Conservation (phyloP, 2,113 vertebrate genomes). For the Ictalurus punctatus region DNA sequence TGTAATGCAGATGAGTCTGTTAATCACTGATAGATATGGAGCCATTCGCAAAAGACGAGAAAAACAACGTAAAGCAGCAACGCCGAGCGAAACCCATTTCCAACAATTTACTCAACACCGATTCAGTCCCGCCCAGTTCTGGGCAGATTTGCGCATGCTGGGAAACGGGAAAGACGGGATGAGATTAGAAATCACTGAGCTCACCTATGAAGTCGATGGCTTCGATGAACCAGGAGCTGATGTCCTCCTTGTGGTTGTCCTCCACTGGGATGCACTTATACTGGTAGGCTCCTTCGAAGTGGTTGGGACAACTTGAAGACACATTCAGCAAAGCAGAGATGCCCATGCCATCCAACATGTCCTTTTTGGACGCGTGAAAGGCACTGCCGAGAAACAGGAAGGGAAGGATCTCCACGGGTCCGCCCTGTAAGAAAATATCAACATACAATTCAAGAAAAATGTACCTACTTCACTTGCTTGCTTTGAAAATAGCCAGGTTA, state of each 20-base stretch:
- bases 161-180: background rate
- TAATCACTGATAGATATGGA: slow-evolving; percentile 24
- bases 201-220: slow-evolving; percentile 98
- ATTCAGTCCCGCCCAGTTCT: background rate
- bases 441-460: background rate
- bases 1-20: slow-evolving; percentile 44
- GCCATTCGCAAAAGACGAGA: background rate
- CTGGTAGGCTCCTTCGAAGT: slow-evolving; percentile 92
- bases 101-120: background rate
- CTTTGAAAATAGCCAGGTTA: background rate
- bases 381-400: slow-evolving; percentile 97
- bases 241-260: slow-evolving; percentile 98
- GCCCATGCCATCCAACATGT: slow-evolving; percentile 88
- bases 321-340: slow-evolving; percentile 96
- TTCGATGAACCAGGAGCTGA: slow-evolving; percentile 98
- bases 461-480: background rate
- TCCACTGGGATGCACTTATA: slow-evolving; percentile 98
- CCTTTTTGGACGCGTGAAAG: slow-evolving; percentile 92
- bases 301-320: slow-evolving; percentile 95
- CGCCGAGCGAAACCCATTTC: slow-evolving; percentile 8
- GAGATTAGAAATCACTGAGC: slow-evolving; percentile 33
- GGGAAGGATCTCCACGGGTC: slow-evolving; percentile 95
- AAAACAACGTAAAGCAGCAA: slow-evolving; percentile 20
- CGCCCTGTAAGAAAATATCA: slow-evolving; percentile 75
- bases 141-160: background rate